phyloP scores from a whole-genome alignment of 2,888 invertebrate species.

The Eupithecia exiguata region DNA sequence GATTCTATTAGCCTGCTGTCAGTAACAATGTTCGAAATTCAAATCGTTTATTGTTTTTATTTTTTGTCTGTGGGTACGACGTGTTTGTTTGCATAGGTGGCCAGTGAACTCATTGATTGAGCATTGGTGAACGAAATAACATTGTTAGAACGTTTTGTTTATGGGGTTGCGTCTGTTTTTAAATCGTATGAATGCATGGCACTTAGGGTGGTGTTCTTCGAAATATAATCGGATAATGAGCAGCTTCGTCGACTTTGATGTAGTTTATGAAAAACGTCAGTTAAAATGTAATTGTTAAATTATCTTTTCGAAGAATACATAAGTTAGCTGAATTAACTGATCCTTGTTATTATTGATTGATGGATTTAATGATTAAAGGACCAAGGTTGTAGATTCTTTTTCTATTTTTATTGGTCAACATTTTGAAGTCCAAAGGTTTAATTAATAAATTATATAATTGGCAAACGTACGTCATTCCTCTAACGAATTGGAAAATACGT shows the following conservation, averaged over 20 bases:
- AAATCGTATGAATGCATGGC: background rate
- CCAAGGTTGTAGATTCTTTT: no score
- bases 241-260: no score
- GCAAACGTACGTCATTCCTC: background rate
- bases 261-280: no score
- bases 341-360: no score
- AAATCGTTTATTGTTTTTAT: constrained; percentile 47
- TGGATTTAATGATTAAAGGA: no score
- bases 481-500: background rate
- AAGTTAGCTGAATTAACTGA: no score
- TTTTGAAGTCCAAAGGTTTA: no score
- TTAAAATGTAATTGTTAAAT: no score
- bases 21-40: constrained; percentile 41
- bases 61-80: constrained; percentile 52
- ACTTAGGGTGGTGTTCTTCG: no score
- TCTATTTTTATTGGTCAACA: no score
- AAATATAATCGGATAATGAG: background rate
- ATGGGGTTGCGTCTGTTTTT: background rate
- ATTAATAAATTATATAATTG: background rate
- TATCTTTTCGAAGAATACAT: no score
- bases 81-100: constrained; percentile 65
- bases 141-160: constrained; percentile 13
- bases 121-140: constrained; percentile 18
- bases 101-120: constrained; percentile 55
- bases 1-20: constrained; percentile 32